Evolutionary conservation across 2,888 invertebrate genomes (phyloP), one percentile per base, ranked within the genome.

Genomic region (Hirudinaria manillensis): DNA sequence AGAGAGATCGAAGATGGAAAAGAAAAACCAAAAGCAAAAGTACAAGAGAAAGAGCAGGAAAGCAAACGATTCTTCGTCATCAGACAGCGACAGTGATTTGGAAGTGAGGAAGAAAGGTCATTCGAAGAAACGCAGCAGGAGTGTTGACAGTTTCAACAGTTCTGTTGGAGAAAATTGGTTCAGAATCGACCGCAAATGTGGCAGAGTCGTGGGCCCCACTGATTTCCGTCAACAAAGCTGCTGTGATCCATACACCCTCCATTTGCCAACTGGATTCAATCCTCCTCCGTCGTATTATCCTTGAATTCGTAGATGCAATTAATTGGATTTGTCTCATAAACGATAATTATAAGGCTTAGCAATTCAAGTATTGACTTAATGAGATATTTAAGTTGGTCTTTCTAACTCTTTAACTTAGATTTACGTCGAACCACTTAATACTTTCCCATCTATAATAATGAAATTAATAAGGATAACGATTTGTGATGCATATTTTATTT

Each of bases 181-280:
- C 45, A 45, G 45, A 45, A 45, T 45, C 16, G 45, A 73, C 16
- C 61, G 38, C 34, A 24, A 73, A 61, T 21, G 65, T 24, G n/a
- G 65, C n/a, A 53, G 34, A n/a, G 24, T 24, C 19, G 21, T 19
- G 16, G 38, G 72, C 34, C 24, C 55, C n/a, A 21, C n/a, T 10
- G 29, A 51, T 29, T 27, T 32, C 21, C 53, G n/a, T n/a, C 70
- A 32, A 13, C 32, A n/a, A 27, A 38, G 27, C 36, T n/a, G n/a
- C 51, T 72, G 29, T 38, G 73, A 73, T 55, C 73, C 73, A 4
- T 73, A 38, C 34, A 73, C 73, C 38, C 38, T 73, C 16, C 73
- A 61, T 36, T 36, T 73, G 21, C 73, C 73, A 10, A 73, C 73
- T 73, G 73, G 73, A 34, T 24, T 29, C n/a, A 55, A 72, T 29